phyloP scores from a whole-genome alignment of 2,797 vertebrate species.

The Graptemys geographica region DNA sequence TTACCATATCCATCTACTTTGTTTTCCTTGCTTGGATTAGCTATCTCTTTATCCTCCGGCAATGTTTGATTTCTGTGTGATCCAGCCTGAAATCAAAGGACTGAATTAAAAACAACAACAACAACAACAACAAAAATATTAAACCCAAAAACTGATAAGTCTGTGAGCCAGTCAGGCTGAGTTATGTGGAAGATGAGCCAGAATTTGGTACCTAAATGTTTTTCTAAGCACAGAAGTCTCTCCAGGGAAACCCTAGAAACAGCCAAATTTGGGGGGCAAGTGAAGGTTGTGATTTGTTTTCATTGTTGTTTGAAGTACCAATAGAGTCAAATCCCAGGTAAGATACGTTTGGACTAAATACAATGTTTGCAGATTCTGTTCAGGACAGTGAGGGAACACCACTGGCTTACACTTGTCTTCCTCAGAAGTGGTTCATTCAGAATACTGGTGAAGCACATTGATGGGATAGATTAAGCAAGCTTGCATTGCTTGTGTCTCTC shows the following conservation, averaged over 20 bases:
- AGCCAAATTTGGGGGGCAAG: accelerated
- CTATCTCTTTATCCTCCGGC: neutral
- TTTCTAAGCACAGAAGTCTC: neutral
- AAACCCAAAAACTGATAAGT: neutral
- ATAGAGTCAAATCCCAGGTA: neutral
- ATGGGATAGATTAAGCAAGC: neutral
- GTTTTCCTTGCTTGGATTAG: neutral
- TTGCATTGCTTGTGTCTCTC: neutral
- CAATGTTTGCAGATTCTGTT: neutral
- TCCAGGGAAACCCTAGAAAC: neutral
- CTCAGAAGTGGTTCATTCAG: neutral
- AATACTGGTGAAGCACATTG: neutral
- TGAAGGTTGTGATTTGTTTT: neutral
- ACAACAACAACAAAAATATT: neutral
- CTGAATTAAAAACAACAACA: neutral
- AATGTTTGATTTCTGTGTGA: neutral
- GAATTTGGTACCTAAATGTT: neutral
- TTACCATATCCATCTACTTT: neutral
- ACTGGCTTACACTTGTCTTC: neutral
- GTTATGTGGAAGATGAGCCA: neutral
- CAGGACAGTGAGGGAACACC: neutral
- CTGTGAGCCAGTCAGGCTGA: neutral
- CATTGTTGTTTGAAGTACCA: neutral
- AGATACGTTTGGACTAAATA: neutral
- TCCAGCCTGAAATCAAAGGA: conserved; percentile 1